A percentile compares a stretch with the other conserved stretches of the same genome.
Evolutionary conservation across 1,140 invertebrate species (phyloP).

Genomic region (Lycorma delicatula): DNA sequence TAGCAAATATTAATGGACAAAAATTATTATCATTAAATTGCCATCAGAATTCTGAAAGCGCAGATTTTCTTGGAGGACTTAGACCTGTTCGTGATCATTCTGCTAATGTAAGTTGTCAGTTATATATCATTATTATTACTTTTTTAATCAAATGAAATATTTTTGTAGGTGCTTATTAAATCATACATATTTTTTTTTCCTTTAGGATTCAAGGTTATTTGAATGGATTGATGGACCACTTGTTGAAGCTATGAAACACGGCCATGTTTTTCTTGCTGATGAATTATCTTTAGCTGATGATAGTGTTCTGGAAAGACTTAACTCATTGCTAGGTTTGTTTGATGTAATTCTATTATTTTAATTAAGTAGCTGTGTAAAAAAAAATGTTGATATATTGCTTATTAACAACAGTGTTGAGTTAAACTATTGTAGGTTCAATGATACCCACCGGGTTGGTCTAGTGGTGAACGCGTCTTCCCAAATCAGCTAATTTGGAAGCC

Average conservation of each 20-base stretch:
- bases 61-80: slow-evolving; percentile 94
- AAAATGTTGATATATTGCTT: too few species aligned
- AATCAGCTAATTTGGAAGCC: too few species aligned
- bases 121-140: neutral
- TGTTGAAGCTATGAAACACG: slow-evolving; percentile 80
- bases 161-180: too few species aligned
- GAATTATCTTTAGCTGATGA: slow-evolving; percentile 99
- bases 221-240: slow-evolving; percentile 98
- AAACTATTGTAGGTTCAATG: too few species aligned
- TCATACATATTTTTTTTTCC: slow-evolving; percentile 14
- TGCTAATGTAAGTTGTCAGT: slow-evolving; percentile 27
- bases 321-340: slow-evolving; percentile 68
- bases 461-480: too few species aligned
- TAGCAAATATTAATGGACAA: slow-evolving; percentile 56
- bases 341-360: too few species aligned
- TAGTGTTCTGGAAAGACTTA: slow-evolving; percentile 94
- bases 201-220: slow-evolving; percentile 55
- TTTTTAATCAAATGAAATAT: neutral
- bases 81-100: slow-evolving; percentile 72
- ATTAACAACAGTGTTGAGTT: too few species aligned
- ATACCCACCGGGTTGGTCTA: too few species aligned
- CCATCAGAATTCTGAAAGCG: slow-evolving; percentile 97
- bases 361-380: too few species aligned
- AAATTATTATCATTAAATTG: slow-evolving; percentile 83
- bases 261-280: slow-evolving; percentile 87